These are phyloP conservation scores for Agelaius tricolor DNA, from an alignment of 2,113 vertebrate species.

Conservation along the genomic window DNA sequence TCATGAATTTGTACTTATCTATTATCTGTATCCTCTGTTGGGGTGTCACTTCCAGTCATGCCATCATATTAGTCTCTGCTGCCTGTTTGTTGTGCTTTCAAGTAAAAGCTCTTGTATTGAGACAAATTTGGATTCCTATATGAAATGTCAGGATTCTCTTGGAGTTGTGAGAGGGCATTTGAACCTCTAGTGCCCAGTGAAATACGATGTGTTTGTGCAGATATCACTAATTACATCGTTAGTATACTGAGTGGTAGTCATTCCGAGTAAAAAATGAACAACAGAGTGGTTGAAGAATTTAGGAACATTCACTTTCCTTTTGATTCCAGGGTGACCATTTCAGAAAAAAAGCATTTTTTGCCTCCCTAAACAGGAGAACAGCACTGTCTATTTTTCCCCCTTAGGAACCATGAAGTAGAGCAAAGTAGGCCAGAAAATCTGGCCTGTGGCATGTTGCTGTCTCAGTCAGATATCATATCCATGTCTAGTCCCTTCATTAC, in stretches of 20 bases:
- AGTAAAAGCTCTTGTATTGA: background rate
- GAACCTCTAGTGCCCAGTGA: background rate
- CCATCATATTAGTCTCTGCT: background rate
- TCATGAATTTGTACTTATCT: background rate
- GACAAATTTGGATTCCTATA: background rate
- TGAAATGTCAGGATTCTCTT: background rate
- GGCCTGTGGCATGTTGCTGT: background rate
- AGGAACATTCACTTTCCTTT: background rate
- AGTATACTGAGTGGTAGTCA: background rate
- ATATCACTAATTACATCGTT: background rate
- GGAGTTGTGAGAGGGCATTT: background rate
- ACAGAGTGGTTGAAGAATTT: background rate
- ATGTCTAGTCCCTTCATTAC: conserved; percentile 42
- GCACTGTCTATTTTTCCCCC: background rate
- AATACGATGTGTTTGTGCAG: background rate
- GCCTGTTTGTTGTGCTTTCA: background rate
- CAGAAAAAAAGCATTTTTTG: background rate
- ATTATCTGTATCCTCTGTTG: background rate
- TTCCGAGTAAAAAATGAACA: background rate
- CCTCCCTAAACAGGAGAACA: background rate
- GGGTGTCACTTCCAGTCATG: background rate
- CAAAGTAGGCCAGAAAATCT: background rate
- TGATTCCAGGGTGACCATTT: background rate
- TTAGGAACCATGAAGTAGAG: background rate
- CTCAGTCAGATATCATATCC: conserved; percentile 1